phyloP scores from a whole-genome alignment of 1,140 invertebrate species.

The Drosophila pachea region DNA sequence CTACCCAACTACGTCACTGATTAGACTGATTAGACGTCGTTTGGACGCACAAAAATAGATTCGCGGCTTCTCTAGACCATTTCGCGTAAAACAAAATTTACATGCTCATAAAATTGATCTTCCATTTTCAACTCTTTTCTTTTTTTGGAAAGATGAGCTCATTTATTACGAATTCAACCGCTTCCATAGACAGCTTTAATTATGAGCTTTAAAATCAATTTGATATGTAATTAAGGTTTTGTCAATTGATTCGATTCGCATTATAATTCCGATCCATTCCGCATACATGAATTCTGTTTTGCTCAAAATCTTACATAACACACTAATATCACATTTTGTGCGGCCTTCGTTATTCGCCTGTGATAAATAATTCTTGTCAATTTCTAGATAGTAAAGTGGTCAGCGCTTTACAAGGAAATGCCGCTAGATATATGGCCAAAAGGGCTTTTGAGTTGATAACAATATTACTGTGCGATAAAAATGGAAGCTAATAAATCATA shows the following conservation, averaged over 20 bases:
- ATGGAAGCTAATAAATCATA: background rate
- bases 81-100: constrained; percentile 9
- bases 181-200: background rate
- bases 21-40: no score
- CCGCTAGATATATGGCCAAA: constrained; percentile 1
- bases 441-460: constrained; percentile 19
- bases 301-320: constrained; percentile 13
- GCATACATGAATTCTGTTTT: constrained; percentile 16
- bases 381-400: constrained; percentile 18
- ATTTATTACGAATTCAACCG: background rate
- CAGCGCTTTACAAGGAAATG: constrained; percentile 26
- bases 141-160: constrained; percentile 5
- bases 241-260: no score
- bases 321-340: constrained; percentile 21
- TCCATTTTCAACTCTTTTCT: background rate
- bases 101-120: constrained; percentile 18
- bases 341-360: constrained; percentile 19
- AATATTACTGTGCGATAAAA: background rate
- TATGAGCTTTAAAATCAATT: constrained; percentile 37
- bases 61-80: no score
- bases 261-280: background rate
- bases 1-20: no score
- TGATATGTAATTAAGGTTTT: constrained; percentile 2
- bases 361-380: constrained; percentile 22
- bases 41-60: no score